Evolutionary conservation across 2,888 invertebrate genomes (phyloP).

Genomic region (Caenorhabditis virilis): DNA sequence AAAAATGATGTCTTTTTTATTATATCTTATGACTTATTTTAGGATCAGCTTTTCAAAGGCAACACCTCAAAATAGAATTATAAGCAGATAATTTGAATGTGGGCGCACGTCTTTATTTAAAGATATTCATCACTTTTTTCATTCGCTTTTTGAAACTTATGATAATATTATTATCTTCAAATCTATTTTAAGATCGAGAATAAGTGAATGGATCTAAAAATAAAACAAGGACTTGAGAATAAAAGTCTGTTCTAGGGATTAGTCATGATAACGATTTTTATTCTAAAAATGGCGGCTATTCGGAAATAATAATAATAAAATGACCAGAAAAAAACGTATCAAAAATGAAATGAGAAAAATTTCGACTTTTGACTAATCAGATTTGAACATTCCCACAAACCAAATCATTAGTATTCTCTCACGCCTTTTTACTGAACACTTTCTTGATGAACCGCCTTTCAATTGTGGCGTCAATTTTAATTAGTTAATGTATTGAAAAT

Average conservation of each 20-base stretch:
- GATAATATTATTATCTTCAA: background rate
- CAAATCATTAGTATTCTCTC: too few species aligned
- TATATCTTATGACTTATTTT: slow-evolving; percentile 31
- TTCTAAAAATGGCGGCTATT: background rate
- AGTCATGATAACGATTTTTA: too few species aligned
- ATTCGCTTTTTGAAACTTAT: background rate
- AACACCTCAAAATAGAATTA: slow-evolving; percentile 27
- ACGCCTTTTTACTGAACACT: too few species aligned
- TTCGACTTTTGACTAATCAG: too few species aligned
- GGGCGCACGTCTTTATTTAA: slow-evolving; percentile 26
- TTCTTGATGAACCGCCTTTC: too few species aligned
- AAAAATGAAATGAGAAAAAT: too few species aligned
- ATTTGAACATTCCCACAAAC: too few species aligned
- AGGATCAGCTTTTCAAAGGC: slow-evolving; percentile 23
- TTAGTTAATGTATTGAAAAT: too few species aligned
- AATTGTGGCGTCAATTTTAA: too few species aligned
- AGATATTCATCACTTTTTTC: slow-evolving; percentile 28
- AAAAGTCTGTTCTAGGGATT: too few species aligned
- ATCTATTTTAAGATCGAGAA: background rate
- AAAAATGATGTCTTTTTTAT: slow-evolving; percentile 26
- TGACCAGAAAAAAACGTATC: background rate
- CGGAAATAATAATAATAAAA: background rate
- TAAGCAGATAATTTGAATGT: slow-evolving; percentile 40
- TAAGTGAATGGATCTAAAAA: background rate
- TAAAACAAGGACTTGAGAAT: too few species aligned